A percentile compares a stretch with the other conserved stretches of the same genome.
Evolutionary conservation across 2,113 vertebrate species (phyloP).

Genomic region (Thunnus maccoyii): DNA sequence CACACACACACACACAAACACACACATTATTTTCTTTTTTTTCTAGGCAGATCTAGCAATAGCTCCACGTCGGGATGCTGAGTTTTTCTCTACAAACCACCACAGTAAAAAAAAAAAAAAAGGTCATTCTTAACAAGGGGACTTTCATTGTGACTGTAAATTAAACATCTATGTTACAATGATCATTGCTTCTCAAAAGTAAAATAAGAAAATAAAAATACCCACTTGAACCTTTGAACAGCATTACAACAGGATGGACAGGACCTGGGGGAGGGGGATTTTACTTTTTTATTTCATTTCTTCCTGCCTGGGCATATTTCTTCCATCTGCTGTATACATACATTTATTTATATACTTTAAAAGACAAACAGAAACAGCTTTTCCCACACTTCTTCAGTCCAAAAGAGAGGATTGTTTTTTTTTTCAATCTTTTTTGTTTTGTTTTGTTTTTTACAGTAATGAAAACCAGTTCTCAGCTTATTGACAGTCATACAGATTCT

Average conservation of each 20-base stretch:
- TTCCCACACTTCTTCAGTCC: slow-evolving; percentile 85
- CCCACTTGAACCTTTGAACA: slow-evolving; percentile 11
- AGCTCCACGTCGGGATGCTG: slow-evolving; percentile 88
- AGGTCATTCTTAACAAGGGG: not conserved
- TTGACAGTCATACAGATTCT: not conserved
- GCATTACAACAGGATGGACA: slow-evolving; percentile 12
- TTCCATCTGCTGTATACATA: slow-evolving; percentile 82
- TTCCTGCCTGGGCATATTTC: slow-evolving; percentile 84
- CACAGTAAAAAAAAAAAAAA: slow-evolving; percentile 88
- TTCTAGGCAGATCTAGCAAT: slow-evolving; percentile 85
- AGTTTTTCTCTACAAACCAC: slow-evolving; percentile 89
- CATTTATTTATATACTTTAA: slow-evolving; percentile 71
- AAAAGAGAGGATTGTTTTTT: slow-evolving; percentile 74
- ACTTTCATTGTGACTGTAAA: slow-evolving; percentile 85
- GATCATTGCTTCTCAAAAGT: slow-evolving; percentile 71
- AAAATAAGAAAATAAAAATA: slow-evolving; percentile 70
- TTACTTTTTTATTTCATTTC: slow-evolving; percentile 77
- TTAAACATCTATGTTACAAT: slow-evolving; percentile 93
- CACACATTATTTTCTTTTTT: not conserved
- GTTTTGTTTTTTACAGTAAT: slow-evolving; percentile 18
- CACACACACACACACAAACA: slow-evolving; percentile 85
- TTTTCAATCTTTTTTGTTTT: not conserved
- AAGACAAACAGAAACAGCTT: slow-evolving; percentile 44
- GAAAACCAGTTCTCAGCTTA: not conserved
- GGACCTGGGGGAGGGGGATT: not conserved